These are phyloP conservation scores for Drosophila willistoni DNA, from an alignment of 1,140 invertebrate genomes.

Conservation along the genomic window DNA sequence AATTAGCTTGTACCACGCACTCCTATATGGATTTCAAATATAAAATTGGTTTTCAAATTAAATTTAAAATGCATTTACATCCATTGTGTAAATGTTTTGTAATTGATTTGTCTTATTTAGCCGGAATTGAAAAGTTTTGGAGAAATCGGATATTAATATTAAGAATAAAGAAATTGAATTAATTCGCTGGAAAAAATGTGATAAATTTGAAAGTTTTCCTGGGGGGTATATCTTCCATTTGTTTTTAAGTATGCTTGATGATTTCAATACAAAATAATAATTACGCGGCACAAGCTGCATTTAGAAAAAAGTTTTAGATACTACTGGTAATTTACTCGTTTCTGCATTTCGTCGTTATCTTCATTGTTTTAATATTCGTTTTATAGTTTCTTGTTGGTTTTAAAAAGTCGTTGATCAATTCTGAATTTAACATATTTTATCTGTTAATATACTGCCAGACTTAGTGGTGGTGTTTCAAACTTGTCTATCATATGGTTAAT, in stretches of 20 bases:
- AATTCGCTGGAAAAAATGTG: background rate
- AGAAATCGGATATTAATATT: background rate
- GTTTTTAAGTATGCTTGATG: background rate
- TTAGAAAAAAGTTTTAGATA: background rate
- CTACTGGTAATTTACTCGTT: background rate
- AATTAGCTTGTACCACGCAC: background rate
- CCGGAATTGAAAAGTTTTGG: background rate
- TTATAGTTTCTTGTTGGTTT: background rate
- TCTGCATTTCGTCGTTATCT: background rate
- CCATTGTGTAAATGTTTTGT: background rate
- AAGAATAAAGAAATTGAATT: background rate
- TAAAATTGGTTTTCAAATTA: background rate
- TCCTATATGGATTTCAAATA: background rate
- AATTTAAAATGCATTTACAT: background rate
- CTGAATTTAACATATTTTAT: background rate
- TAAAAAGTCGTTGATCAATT: background rate
- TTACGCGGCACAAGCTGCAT: constrained; percentile 11
- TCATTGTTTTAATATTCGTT: background rate
- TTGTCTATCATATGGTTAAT: background rate
- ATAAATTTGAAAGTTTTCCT: background rate
- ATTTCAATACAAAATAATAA: background rate
- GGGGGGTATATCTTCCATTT: background rate
- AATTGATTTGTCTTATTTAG: background rate
- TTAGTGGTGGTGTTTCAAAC: background rate
- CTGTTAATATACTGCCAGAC: background rate